A percentile compares a stretch with the other conserved stretches of the same genome.
Conservation (phyloP, 2,797 vertebrate genomes). For the Falco rusticolus region DNA sequence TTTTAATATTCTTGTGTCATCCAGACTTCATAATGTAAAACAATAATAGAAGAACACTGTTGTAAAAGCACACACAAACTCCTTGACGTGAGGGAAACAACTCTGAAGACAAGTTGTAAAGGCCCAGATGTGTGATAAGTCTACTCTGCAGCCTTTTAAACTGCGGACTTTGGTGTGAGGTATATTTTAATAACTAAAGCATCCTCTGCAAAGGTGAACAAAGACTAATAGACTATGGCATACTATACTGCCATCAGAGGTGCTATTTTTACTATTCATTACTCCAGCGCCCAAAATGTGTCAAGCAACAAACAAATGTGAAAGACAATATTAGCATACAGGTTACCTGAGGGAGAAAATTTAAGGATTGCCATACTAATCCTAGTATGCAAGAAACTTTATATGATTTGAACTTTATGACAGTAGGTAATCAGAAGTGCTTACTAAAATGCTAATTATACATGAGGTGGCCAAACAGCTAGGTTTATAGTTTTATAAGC, state of each 20-base stretch:
- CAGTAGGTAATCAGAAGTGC: not conserved
- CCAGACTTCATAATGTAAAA: not conserved
- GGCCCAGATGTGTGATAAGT: not conserved
- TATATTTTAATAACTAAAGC: not conserved
- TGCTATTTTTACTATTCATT: not conserved
- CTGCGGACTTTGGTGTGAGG: not conserved
- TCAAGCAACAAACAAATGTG: not conserved
- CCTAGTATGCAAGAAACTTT: not conserved
- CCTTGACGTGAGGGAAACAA: not conserved
- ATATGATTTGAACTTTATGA: not conserved
- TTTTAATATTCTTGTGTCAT: not conserved
- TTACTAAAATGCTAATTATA: not conserved
- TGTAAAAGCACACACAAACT: not conserved
- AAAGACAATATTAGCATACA: not conserved
- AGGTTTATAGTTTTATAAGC: not conserved
- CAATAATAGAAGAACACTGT: not conserved
- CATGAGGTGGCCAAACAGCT: not conserved
- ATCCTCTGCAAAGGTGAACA: not conserved
- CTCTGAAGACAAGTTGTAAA: not conserved
- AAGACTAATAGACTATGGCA: not conserved
- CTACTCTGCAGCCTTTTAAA: not conserved
- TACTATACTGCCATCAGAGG: not conserved
- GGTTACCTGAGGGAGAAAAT: not conserved
- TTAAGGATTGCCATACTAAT: not conserved
- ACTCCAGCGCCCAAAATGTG: not conserved